Evolutionary conservation across 2,888 invertebrate genomes (phyloP).

Genomic region (Carpatolechia fugitivella): DNA sequence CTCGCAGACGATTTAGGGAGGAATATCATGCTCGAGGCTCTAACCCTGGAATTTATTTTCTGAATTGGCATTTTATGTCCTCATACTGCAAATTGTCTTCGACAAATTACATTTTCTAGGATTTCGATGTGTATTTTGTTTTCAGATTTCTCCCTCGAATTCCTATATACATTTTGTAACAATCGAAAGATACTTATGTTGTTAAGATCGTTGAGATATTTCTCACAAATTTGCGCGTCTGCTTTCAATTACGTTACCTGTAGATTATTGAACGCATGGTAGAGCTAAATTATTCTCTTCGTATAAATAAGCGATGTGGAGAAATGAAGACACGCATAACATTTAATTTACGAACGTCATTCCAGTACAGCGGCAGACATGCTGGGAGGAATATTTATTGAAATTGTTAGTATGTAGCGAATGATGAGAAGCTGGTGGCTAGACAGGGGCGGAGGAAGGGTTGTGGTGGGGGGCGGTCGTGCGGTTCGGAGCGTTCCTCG

Average conservation of each 20-base stretch:
- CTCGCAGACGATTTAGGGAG: neutral
- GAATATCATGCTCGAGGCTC: slow-evolving; percentile 7
- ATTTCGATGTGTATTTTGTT: neutral
- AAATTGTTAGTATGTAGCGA: slow-evolving; percentile 5
- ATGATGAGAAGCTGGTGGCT: slow-evolving; percentile 1
- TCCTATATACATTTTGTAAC: no score
- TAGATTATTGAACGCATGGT: neutral
- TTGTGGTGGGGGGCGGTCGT: slow-evolving; percentile 18
- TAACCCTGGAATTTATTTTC: slow-evolving; percentile 1
- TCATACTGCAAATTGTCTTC: slow-evolving; percentile 6
- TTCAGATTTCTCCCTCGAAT: neutral
- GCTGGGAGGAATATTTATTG: slow-evolving; percentile 2
- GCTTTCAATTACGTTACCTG: neutral
- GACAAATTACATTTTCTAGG: neutral
- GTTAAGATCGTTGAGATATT: neutral
- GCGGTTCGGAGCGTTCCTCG: slow-evolving; percentile 49
- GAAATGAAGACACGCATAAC: neutral
- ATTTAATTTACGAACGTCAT: slow-evolving; percentile 12
- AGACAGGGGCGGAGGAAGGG: neutral
- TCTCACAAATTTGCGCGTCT: neutral
- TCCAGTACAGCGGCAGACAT: slow-evolving; percentile 10
- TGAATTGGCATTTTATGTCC: slow-evolving; percentile 6
- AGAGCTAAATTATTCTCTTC: neutral
- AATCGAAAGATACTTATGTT: neutral
- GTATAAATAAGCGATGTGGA: neutral